These are phyloP conservation scores for Pygoscelis antarcticus DNA, from an alignment of 2,113 vertebrate genomes.

Conservation along the genomic window DNA sequence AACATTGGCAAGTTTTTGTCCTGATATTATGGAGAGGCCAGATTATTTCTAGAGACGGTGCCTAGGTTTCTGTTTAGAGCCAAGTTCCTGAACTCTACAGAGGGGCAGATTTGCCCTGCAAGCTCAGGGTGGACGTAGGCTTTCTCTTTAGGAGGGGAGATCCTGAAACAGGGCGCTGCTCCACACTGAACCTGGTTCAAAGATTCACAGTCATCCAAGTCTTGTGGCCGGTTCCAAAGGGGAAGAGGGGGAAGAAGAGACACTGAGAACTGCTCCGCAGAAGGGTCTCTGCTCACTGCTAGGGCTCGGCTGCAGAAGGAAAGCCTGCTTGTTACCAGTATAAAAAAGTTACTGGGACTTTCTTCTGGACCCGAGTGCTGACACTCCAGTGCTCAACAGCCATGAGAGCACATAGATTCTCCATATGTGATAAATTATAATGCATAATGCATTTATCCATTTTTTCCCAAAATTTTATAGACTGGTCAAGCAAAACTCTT, in stretches of 20 bases:
- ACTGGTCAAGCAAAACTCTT: background rate
- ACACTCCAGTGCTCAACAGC: background rate
- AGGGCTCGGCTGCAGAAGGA: background rate
- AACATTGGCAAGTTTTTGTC: background rate
- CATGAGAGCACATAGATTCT: background rate
- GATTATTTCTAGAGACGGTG: background rate
- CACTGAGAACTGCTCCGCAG: fast-evolving
- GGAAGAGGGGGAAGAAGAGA: background rate
- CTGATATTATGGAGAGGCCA: background rate
- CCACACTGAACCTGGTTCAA: fast-evolving
- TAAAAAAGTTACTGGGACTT: background rate
- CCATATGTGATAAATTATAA: background rate
- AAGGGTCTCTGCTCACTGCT: background rate
- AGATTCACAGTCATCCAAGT: background rate
- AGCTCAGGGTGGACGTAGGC: background rate
- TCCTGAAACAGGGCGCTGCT: background rate
- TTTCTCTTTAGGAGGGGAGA: background rate
- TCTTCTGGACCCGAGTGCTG: background rate
- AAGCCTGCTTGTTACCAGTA: fast-evolving
- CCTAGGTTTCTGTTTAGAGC: background rate
- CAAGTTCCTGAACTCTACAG: background rate
- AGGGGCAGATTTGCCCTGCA: background rate
- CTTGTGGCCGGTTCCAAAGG: background rate
- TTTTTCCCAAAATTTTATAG: background rate
- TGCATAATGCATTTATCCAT: background rate